Percentiles rank a stretch among this genome's conserved stretches.
phyloP scores from a whole-genome alignment of 1,140 invertebrate genomes.

The Lepidurus apus region DNA sequence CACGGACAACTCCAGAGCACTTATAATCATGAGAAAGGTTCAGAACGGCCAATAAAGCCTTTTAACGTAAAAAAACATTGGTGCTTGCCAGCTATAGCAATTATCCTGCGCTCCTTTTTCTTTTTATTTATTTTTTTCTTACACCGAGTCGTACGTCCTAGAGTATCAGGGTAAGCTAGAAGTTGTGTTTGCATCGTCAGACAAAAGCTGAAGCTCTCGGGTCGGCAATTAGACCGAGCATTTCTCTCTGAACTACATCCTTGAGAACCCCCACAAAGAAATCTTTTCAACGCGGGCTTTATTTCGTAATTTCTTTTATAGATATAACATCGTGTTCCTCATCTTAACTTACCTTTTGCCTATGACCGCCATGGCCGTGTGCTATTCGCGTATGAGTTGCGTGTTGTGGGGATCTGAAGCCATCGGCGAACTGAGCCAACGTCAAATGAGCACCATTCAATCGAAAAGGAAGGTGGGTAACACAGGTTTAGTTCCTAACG shows the following conservation, averaged over 20 bases:
- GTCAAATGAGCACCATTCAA: slow-evolving; percentile 73
- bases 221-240: not conserved
- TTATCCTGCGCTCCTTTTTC: not conserved
- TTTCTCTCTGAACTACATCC: not conserved
- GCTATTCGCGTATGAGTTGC: slow-evolving; percentile 75
- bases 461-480: slow-evolving; percentile 78
- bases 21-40: not conserved
- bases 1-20: not conserved
- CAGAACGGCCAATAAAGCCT: not conserved
- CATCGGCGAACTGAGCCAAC: slow-evolving; percentile 81
- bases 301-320: slow-evolving; percentile 45
- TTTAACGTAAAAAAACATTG: not conserved
- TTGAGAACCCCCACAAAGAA: not conserved
- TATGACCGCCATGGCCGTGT: slow-evolving; percentile 77
- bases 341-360: slow-evolving; percentile 86
- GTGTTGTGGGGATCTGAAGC: slow-evolving; percentile 66
- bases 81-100: not conserved
- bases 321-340: slow-evolving; percentile 82
- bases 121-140: not conserved
- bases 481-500: not conserved
- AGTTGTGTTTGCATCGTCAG: no score
- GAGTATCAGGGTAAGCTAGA: not conserved
- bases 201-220: no score
- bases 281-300: not conserved
- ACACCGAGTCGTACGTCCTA: not conserved